These are phyloP conservation scores for Bhutanitis thaidina DNA, from an alignment of 2,888 invertebrate genomes.

Conservation along the genomic window DNA sequence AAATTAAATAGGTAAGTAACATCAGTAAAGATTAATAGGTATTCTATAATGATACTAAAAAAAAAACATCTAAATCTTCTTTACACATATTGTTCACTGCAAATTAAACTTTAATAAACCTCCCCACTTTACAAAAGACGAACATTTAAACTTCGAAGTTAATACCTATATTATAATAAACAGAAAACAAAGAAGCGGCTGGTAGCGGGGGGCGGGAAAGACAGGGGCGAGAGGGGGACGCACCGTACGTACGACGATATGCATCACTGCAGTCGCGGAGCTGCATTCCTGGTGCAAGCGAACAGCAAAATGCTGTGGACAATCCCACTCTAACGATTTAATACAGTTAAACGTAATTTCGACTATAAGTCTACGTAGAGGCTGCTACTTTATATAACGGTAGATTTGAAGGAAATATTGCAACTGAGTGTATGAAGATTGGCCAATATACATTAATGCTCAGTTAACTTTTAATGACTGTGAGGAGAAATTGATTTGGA, in stretches of 20 bases:
- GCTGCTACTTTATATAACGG: not conserved
- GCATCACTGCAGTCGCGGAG: slow-evolving; percentile 74
- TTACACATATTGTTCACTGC: too few relatives aligned
- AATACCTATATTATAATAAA: slow-evolving; percentile 45
- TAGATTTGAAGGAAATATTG: not conserved
- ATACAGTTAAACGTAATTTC: not conserved
- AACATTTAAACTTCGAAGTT: slow-evolving; percentile 10
- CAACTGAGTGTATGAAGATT: too few relatives aligned
- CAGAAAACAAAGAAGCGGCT: slow-evolving; percentile 56
- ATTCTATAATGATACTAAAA: too few relatives aligned
- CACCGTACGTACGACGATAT: slow-evolving; percentile 69
- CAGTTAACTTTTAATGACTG: too few relatives aligned
- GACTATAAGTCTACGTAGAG: not conserved
- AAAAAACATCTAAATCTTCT: too few relatives aligned
- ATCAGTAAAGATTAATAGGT: too few relatives aligned
- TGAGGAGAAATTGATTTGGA: too few relatives aligned
- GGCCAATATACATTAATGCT: too few relatives aligned
- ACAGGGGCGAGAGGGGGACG: slow-evolving; percentile 34
- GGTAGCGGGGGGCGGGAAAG: slow-evolving; percentile 37
- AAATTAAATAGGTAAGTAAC: too few relatives aligned
- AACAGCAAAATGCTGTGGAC: slow-evolving; percentile 46
- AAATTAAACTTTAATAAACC: too few relatives aligned
- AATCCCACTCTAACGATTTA: slow-evolving; percentile 22
- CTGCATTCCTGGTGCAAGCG: slow-evolving; percentile 67
- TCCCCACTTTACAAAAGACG: not conserved